Percentiles rank a stretch among this genome's conserved stretches.
These are phyloP conservation scores for Hecatera dysodea DNA, from an alignment of 2,888 invertebrate genomes.

Conservation along the genomic window DNA sequence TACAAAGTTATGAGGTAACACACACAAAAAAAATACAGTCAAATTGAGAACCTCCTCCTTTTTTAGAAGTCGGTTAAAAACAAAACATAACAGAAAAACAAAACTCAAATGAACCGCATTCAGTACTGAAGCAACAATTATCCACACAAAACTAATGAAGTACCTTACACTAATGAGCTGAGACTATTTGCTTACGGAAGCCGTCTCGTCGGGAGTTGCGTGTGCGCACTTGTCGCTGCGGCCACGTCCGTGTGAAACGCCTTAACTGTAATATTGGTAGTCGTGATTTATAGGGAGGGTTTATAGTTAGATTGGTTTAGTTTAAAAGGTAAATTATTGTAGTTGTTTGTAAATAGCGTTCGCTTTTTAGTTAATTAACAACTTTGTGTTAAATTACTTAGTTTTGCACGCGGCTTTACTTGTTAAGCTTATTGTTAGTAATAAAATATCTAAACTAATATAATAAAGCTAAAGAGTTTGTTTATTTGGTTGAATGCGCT, in stretches of 20 bases:
- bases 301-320: slow-evolving; percentile 30
- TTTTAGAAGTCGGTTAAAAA: too few relatives aligned
- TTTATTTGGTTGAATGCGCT: too few relatives aligned
- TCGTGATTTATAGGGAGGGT: slow-evolving; percentile 49
- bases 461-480: too few relatives aligned
- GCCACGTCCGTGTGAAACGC: slow-evolving; percentile 53
- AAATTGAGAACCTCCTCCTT: too few relatives aligned
- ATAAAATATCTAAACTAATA: too few relatives aligned
- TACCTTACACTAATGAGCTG: slow-evolving; percentile 57
- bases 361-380: too few relatives aligned
- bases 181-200: slow-evolving; percentile 62
- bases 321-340: slow-evolving; percentile 1
- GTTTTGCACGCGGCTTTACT: too few relatives aligned
- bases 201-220: slow-evolving; percentile 42
- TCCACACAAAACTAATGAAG: slow-evolving; percentile 35
- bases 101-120: slow-evolving; percentile 8
- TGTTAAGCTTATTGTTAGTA: too few relatives aligned
- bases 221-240: slow-evolving; percentile 55
- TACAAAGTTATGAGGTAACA: too few relatives aligned
- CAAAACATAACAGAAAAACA: neutral
- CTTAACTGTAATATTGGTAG: slow-evolving; percentile 58
- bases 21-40: too few relatives aligned
- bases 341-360: neutral
- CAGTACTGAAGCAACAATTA: slow-evolving; percentile 31
- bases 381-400: too few relatives aligned